Evolutionary conservation across 1,140 invertebrate genomes (phyloP), one percentile per base, ranked within the genome.

Genomic region (Caenorhabditis latens): DNA sequence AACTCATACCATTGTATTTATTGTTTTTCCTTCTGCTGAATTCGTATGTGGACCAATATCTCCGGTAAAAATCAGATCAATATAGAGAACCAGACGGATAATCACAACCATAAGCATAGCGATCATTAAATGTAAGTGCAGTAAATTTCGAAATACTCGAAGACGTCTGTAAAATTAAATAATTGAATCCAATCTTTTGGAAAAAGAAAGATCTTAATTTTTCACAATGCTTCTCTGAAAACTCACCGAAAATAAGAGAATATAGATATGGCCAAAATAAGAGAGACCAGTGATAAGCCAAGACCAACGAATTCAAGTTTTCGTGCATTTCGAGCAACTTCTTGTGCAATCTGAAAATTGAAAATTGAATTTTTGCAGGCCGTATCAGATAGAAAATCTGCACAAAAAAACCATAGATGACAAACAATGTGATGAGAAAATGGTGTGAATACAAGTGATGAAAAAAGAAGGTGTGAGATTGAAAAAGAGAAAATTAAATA

Each of bases 91-190:
- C 61, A 97, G 94, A 84, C 96, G 94, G n/a, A 97, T 95, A 42
- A 96, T 92, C 2, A 97, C 96, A 93, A 97, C 96, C 19, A 96
- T 94, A 50, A 96, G 94, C 94, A 97, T 96, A 0, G 96, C 96
- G 3, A 96, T 94, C 92, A 97, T 97, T 40, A 97, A 94, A 91
- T 96, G 96, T 91, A 96, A 95, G 92, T 97, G 96, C 84, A 97
- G 96, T 84, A 95, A 94, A 4, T 96, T 97, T 84, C 96, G 94
- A 90, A 96, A 96, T 90, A 97, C 97, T 86, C 95, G 94, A 46
- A 97, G 92, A 63, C 95, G 95, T 89, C 96, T 96, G 93, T n/a
- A 91, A 90, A 24, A 24, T 58, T 46, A n/a, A 3, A 13, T 2
- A 67, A 1, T 67, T n/a, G 9, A 42, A 67, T 87, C 24, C n/a